Evolutionary conservation across 2,113 vertebrate species (phyloP).

Genomic region (Heptranchias perlo): DNA sequence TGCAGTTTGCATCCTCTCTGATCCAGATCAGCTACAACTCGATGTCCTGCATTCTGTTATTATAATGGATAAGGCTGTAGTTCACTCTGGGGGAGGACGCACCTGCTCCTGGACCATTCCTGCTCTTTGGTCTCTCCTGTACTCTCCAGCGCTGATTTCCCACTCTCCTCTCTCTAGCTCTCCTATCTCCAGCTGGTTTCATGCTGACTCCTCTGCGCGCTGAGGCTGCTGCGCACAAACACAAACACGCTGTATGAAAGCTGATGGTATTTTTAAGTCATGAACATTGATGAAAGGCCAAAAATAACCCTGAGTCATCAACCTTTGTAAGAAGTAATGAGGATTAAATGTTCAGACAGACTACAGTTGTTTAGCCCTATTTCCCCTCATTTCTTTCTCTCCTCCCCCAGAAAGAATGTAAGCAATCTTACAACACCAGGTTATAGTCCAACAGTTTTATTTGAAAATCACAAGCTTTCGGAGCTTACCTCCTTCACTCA

Average conservation of each 20-base stretch:
- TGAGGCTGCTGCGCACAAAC: slow-evolving; percentile 13
- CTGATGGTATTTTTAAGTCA: neutral
- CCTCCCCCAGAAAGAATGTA: too few species aligned
- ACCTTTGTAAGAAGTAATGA: neutral
- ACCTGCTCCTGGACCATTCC: slow-evolving; percentile 21
- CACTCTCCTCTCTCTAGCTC: neutral
- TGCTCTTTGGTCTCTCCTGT: neutral
- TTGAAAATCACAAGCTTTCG: too few species aligned
- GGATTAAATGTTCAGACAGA: neutral
- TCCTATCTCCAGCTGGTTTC: slow-evolving; percentile 20
- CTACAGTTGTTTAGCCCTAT: neutral
- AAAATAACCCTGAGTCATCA: neutral
- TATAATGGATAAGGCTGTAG: neutral
- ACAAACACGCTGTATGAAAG: neutral
- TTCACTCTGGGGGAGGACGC: neutral
- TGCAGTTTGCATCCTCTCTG: neutral
- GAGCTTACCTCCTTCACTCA: too few species aligned
- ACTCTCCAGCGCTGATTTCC: neutral
- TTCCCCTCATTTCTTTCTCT: neutral
- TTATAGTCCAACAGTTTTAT: too few species aligned
- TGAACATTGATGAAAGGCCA: neutral
- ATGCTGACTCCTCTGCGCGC: neutral
- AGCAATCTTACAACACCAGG: too few species aligned
- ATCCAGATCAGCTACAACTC: neutral
- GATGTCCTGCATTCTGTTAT: neutral